These are phyloP conservation scores for Typhlomys cinereus DNA, from an alignment of 2,113 vertebrate genomes.

Conservation along the genomic window DNA sequence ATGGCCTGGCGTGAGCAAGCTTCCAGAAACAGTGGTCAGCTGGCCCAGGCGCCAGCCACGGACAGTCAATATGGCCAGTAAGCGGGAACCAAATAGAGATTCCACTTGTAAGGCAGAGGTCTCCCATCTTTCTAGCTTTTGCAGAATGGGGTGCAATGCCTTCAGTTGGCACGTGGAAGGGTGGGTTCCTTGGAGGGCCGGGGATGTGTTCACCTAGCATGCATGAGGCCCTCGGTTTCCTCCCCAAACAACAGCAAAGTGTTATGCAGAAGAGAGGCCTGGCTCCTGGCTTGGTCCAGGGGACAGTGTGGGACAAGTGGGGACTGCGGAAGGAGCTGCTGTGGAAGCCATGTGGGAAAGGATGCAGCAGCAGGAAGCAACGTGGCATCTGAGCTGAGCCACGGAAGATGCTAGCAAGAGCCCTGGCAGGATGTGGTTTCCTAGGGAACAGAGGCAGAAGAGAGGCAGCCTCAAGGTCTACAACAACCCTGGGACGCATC, in stretches of 20 bases:
- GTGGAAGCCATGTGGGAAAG: no score
- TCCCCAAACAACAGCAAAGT: background rate
- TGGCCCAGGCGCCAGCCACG: no score
- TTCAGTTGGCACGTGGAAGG: background rate
- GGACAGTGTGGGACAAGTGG: background rate
- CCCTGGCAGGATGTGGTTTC: background rate
- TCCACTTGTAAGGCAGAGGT: background rate
- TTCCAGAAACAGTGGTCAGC: background rate
- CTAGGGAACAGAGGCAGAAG: accelerated
- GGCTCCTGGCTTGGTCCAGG: background rate
- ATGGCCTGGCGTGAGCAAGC: no score
- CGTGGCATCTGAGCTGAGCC: accelerated
- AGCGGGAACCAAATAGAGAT: background rate
- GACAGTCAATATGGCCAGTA: no score
- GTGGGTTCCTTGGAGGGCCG: background rate
- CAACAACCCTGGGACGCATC: background rate
- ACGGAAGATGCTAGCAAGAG: background rate
- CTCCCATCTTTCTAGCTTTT: no score
- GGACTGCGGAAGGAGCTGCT: background rate
- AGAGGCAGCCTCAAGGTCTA: background rate
- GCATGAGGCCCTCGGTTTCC: background rate
- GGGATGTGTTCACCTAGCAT: background rate
- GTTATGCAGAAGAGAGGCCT: background rate
- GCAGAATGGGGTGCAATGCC: background rate
- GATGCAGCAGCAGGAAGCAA: accelerated